Evolutionary conservation across 2,797 vertebrate genomes (phyloP).

Genomic region (Intellagama lesueurii): DNA sequence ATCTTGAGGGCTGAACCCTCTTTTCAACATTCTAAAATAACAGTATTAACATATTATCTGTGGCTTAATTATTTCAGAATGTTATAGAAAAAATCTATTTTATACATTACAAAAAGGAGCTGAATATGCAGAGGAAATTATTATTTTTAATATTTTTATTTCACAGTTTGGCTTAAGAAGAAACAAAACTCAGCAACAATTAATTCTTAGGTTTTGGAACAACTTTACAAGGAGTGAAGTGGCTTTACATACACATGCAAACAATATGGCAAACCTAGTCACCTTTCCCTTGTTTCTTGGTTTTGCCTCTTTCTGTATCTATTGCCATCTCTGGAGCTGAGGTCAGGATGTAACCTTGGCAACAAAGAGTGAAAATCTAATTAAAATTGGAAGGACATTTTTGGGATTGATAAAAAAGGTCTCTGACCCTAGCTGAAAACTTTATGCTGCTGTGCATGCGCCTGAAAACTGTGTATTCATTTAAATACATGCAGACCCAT

Average conservation of each 20-base stretch:
- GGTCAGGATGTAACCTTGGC: not conserved
- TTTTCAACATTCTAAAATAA: no score
- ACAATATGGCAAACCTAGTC: not conserved
- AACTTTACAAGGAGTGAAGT: not conserved
- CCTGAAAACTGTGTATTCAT: not conserved
- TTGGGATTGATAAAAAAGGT: slow-evolving; percentile 18
- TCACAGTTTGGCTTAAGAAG: not conserved
- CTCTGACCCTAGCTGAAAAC: slow-evolving; percentile 5
- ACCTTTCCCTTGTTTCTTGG: not conserved
- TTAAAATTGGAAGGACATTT: slow-evolving; percentile 32
- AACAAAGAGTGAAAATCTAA: slow-evolving; percentile 6
- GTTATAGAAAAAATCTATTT: no score
- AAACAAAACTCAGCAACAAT: not conserved
- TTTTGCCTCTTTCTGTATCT: slow-evolving; percentile 12
- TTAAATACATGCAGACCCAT: not conserved
- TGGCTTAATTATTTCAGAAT: not conserved
- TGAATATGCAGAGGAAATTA: not conserved
- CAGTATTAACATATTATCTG: no score
- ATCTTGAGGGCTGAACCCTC: no score
- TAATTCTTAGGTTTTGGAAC: rapidly evolving
- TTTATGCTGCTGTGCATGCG: not conserved
- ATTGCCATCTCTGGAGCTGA: slow-evolving; percentile 21
- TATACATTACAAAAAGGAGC: not conserved
- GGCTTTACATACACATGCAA: no score
- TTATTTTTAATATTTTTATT: not conserved